phyloP scores from a whole-genome alignment of 2,113 vertebrate genomes.

The Panthera uncia region DNA sequence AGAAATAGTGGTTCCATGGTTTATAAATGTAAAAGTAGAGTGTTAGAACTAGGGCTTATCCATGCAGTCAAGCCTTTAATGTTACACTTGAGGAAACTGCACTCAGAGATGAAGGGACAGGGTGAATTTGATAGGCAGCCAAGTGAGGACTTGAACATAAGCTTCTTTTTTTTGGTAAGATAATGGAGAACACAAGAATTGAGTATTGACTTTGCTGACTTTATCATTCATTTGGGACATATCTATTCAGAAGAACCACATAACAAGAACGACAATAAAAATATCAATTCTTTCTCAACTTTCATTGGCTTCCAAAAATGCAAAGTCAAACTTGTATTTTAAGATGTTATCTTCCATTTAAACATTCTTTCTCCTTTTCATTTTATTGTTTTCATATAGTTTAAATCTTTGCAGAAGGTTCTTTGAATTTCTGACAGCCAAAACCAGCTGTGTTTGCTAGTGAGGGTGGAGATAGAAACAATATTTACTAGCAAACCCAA shows the following conservation, averaged over 20 bases:
- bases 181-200: background rate
- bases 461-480: conserved; percentile 7
- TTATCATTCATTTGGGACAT: background rate
- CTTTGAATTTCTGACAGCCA: conserved; percentile 38
- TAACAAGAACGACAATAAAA: conserved; percentile 12
- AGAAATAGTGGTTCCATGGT: background rate
- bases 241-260: conserved; percentile 12
- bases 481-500: conserved; percentile 49
- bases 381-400: conserved; percentile 29
- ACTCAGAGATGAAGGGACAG: background rate
- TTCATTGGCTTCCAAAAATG: background rate
- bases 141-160: background rate
- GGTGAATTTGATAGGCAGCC: background rate
- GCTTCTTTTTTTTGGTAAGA: background rate
- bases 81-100: background rate
- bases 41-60: background rate
- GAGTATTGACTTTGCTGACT: background rate
- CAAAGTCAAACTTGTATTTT: background rate
- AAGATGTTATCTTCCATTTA: conserved; percentile 29
- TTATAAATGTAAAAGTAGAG: background rate
- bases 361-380: conserved; percentile 26
- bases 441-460: conserved; percentile 61
- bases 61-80: background rate
- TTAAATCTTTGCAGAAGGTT: conserved; percentile 28
- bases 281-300: background rate